phyloP scores from a whole-genome alignment of 2,797 vertebrate genomes.

The Sparidentex hasta region DNA sequence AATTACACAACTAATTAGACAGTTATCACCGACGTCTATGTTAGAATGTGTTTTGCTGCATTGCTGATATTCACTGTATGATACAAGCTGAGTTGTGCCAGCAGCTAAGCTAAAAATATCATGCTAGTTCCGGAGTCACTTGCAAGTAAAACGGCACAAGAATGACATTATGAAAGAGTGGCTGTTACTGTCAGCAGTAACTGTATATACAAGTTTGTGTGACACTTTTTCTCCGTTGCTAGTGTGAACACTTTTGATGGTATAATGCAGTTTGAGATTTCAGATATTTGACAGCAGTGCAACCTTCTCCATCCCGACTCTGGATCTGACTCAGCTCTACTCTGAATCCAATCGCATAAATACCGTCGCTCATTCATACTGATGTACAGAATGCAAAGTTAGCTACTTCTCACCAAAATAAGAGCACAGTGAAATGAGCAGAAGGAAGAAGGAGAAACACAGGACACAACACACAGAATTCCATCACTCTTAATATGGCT shows the following conservation, averaged over 20 bases:
- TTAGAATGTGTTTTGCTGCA: conserved; percentile 12
- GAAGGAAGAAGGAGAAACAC: conserved; percentile 23
- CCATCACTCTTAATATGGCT: conserved; percentile 61
- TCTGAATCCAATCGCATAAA: conserved; percentile 14
- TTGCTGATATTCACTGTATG: background rate
- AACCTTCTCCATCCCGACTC: background rate
- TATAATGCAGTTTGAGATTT: conserved; percentile 33
- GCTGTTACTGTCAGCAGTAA: background rate
- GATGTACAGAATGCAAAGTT: conserved; percentile 4
- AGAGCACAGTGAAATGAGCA: conserved; percentile 33
- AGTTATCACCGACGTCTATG: conserved; percentile 7
- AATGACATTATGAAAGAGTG: conserved; percentile 16
- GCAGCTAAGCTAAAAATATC: background rate
- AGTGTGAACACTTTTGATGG: background rate
- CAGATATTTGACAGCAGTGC: conserved; percentile 18
- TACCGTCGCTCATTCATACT: conserved; percentile 8
- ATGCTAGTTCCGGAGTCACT: conserved; percentile 2
- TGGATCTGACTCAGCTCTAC: background rate
- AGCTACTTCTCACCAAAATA: conserved; percentile 19
- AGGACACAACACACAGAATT: conserved; percentile 26
- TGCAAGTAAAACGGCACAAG: background rate
- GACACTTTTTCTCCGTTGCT: background rate
- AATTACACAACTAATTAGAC: conserved; percentile 36
- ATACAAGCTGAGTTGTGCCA: conserved; percentile 5
- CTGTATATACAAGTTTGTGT: conserved; percentile 18